phyloP scores from a whole-genome alignment of 2,113 vertebrate species.

The Calonectris borealis region DNA sequence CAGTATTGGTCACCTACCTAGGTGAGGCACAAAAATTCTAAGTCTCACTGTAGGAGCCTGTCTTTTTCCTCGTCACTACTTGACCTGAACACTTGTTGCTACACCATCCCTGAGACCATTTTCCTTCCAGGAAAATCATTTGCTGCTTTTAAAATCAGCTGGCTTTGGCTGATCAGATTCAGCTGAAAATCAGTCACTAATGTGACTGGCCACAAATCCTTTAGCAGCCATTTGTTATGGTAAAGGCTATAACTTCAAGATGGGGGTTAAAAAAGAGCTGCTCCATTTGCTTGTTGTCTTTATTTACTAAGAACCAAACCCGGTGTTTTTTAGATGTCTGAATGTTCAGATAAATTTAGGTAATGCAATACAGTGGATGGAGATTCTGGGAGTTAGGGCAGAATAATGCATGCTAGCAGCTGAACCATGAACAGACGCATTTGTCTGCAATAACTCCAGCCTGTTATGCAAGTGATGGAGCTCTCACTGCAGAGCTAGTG shows the following conservation, averaged over 20 bases:
- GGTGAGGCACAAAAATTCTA: neutral
- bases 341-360: neutral
- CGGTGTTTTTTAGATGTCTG: neutral
- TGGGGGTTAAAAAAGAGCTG: neutral
- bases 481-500: neutral
- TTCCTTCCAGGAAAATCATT: neutral
- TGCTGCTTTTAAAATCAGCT: neutral
- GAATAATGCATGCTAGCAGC: neutral
- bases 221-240: neutral
- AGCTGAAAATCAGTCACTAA: neutral
- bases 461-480: neutral
- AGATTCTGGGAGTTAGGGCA: neutral
- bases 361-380: neutral
- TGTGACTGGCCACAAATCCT: neutral
- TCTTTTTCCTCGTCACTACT: neutral
- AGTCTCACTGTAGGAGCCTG: neutral
- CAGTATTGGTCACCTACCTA: neutral
- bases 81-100: neutral
- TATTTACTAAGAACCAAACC: neutral
- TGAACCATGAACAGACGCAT: neutral
- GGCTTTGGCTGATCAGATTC: neutral
- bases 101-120: neutral
- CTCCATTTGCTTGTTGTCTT: neutral
- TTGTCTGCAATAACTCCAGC: neutral
- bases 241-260: neutral